phyloP scores from a whole-genome alignment of 2,113 vertebrate species.

The Ahaetulla prasina region DNA sequence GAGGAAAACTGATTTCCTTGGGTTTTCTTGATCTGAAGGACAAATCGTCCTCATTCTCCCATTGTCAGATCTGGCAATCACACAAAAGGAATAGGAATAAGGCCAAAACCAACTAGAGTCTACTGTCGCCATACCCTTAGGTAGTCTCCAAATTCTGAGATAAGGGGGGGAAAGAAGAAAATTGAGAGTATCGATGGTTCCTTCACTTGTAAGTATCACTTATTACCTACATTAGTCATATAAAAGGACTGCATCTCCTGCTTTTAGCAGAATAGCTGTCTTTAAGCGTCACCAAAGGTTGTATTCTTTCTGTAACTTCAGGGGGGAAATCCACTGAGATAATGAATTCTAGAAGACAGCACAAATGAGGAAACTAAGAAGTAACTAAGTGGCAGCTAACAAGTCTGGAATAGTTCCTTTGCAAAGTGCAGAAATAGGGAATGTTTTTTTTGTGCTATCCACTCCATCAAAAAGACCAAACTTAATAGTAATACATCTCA shows the following conservation, averaged over 20 bases:
- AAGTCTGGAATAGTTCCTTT: background rate
- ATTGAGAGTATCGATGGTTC: background rate
- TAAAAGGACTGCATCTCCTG: background rate
- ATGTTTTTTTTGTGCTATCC: background rate
- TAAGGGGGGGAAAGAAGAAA: background rate
- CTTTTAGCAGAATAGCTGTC: background rate
- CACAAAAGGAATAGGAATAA: background rate
- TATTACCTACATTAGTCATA: background rate
- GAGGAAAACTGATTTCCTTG: background rate
- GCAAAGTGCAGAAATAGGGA: background rate
- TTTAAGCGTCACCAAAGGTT: background rate
- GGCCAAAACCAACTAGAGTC: background rate
- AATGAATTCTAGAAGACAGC: background rate
- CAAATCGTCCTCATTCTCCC: background rate
- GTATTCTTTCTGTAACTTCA: background rate
- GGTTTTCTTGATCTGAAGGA: background rate
- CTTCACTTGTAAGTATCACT: background rate
- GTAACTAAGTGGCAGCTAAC: background rate
- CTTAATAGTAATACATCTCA: accelerated
- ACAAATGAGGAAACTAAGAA: background rate
- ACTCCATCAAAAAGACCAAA: accelerated
- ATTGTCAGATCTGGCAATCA: background rate
- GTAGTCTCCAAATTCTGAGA: background rate
- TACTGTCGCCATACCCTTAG: background rate
- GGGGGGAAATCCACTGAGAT: background rate